phyloP scores from a whole-genome alignment of 2,113 vertebrate genomes.

The Lethenteron reissneri region DNA sequence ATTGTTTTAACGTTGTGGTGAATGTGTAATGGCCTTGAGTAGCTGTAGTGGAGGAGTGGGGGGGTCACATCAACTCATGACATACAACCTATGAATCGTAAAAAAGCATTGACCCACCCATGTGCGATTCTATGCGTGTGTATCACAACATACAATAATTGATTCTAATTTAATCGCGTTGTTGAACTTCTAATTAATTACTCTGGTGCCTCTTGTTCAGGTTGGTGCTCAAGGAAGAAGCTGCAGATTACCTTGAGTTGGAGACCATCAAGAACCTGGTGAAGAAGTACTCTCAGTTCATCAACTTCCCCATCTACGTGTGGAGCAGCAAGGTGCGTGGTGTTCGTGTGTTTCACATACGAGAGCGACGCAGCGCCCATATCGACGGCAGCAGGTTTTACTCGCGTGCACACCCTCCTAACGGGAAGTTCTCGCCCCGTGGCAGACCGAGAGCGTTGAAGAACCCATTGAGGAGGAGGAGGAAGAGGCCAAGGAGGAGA shows the following conservation, averaged over 20 bases:
- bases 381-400: no score
- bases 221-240: conserved; percentile 85
- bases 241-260: conserved; percentile 82
- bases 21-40: no score
- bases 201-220: conserved; percentile 19
- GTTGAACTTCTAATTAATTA: neutral
- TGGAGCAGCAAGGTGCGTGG: conserved; percentile 92
- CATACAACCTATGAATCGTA: no score
- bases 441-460: conserved; percentile 76
- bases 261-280: conserved; percentile 96
- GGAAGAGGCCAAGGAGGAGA: conserved; percentile 33
- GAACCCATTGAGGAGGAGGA: conserved; percentile 76
- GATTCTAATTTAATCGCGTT: neutral
- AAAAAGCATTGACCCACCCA: no score
- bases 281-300: conserved; percentile 92
- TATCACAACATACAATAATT: neutral
- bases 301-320: conserved; percentile 94
- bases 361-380: no score
- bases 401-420: neutral
- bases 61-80: no score
- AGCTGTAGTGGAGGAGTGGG: no score
- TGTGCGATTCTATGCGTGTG: neutral
- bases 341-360: neutral
- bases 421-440: neutral
- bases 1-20: no score